phyloP scores from a whole-genome alignment of 2,113 vertebrate species.

The Epinephelus moara region DNA sequence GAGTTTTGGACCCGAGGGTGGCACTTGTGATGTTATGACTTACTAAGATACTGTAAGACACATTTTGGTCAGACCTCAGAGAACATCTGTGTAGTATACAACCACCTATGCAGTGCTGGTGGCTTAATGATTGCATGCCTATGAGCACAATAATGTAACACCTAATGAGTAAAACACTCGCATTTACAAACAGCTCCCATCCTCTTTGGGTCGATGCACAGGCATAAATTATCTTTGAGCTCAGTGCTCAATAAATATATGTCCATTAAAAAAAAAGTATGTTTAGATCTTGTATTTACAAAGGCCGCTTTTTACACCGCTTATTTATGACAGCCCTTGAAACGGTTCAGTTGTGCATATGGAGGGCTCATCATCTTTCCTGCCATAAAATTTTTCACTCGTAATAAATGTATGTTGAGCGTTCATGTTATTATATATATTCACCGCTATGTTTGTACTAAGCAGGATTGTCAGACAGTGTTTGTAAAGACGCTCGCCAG shows the following conservation, averaged over 20 bases:
- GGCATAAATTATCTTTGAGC: background rate
- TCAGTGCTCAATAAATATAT: background rate
- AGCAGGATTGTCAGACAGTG: too few relatives aligned
- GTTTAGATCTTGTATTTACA: background rate
- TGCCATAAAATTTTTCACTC: background rate
- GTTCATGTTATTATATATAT: background rate
- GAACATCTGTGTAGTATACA: background rate
- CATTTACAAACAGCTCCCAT: background rate
- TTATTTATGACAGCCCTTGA: background rate
- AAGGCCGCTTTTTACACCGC: background rate
- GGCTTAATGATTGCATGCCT: constrained; percentile 14
- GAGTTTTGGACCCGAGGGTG: background rate
- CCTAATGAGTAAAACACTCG: background rate
- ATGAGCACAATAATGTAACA: background rate
- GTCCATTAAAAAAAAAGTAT: background rate
- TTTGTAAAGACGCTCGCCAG: too few relatives aligned
- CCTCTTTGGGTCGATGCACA: background rate
- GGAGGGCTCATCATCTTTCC: background rate
- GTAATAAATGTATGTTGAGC: constrained; percentile 1
- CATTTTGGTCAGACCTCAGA: constrained; percentile 28
- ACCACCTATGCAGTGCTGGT: background rate
- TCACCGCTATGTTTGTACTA: background rate
- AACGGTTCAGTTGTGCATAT: constrained; percentile 1
- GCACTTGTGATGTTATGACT: constrained; percentile 4
- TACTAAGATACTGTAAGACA: background rate